Percentiles rank a stretch among this genome's conserved stretches.
Conservation (phyloP, 2,113 vertebrate species). For the Gobio gobio region DNA sequence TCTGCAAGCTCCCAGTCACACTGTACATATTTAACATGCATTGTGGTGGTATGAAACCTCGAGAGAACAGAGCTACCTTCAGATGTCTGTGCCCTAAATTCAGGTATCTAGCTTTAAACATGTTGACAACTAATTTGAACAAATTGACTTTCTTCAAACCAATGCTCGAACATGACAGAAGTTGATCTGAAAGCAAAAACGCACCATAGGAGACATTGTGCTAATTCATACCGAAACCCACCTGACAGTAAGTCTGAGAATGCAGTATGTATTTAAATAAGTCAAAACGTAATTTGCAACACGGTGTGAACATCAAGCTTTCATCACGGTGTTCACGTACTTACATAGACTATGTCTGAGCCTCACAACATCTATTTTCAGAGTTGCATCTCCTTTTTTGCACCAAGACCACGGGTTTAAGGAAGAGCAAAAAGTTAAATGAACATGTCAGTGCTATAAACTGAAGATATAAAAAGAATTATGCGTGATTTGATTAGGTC, state of each 20-base stretch:
- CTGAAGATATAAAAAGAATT: not conserved
- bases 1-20: not conserved
- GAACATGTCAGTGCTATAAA: constrained; percentile 9
- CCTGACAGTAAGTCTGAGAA: not conserved
- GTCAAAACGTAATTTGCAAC: not conserved
- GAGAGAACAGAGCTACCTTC: not conserved
- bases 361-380: not conserved
- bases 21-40: not conserved
- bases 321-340: not conserved
- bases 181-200: too few relatives aligned
- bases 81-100: not conserved
- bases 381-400: too few relatives aligned
- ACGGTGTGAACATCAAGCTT: not conserved
- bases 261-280: not conserved
- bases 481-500: constrained; percentile 14
- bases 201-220: not conserved
- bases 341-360: not conserved
- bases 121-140: not conserved
- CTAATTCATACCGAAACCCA: not conserved
- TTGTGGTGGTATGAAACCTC: not conserved
- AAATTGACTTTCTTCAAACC: not conserved
- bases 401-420: not conserved
- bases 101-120: not conserved
- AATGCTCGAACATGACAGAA: not conserved
- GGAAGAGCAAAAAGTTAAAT: constrained; percentile 3